Evolutionary conservation across 2,888 invertebrate species (phyloP).

Genomic region (Neelides folsomi): DNA sequence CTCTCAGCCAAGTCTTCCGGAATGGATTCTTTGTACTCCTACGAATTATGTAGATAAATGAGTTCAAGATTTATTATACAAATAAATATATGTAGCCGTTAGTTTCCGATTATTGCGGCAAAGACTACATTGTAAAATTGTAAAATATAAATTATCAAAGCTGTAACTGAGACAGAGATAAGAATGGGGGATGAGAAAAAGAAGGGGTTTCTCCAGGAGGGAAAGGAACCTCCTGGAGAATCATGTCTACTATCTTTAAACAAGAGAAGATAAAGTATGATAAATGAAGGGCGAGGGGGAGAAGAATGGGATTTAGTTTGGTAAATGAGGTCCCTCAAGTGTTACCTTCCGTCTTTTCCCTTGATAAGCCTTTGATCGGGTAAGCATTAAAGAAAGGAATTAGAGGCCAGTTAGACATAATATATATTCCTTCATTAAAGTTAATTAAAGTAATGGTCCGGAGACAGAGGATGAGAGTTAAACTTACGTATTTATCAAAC

Average conservation of each 20-base stretch:
- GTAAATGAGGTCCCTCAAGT: constrained; percentile 3
- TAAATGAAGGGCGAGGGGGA: not conserved
- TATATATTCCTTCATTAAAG: too few species aligned
- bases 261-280: not conserved
- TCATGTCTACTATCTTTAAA: not conserved
- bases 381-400: constrained; percentile 14
- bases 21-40: constrained; percentile 59
- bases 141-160: not conserved
- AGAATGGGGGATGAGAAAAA: not conserved
- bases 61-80: not conserved
- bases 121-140: too few species aligned
- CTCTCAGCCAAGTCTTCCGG: constrained; percentile 62
- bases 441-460: too few species aligned
- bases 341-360: constrained; percentile 17
- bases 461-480: too few species aligned
- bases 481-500: constrained; percentile 64
- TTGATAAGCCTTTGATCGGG: constrained; percentile 13
- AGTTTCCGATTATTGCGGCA: too few species aligned
- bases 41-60: constrained; percentile 33
- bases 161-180: not conserved
- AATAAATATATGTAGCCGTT: not conserved
- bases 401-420: too few species aligned
- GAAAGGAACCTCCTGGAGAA: not conserved
- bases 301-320: not conserved
- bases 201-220: not conserved